Base-by-base conservation (phyloP, 2,888 invertebrate genomes). In the Amblyjoppa fuscipennis region DNA sequence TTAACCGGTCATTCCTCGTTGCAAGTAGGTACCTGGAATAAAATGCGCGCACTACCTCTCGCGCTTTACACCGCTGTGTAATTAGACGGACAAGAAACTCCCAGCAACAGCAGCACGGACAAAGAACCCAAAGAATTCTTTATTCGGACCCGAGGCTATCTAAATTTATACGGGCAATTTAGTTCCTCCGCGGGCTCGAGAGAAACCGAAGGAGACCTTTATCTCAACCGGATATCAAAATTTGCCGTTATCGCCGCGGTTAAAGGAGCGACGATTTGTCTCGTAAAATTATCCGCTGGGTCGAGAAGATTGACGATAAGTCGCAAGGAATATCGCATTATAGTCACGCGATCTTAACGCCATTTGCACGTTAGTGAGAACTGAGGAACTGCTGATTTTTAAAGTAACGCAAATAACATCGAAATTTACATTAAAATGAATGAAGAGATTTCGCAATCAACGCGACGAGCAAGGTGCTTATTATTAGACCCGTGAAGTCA, bases 1-100 rank as follows among this genome's bases (percentile, higher is more conserved):
- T 88, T 87, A 87, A 84, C 79, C 84, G 87, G 87, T 83, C 86
- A 88, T 85, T 81, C 79, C 82, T 83, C 81, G 79, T 81, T 83
- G 78, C 79, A 70, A 81, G 75, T 73, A 61, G 78, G 71, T 45
- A 59, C 81, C 76, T 13, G 68, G 80, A 82, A 86, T 86, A 82
- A 84, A 85, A 86, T 81, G 85, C 78, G 59, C 68, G 68, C 74
- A 28, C 81, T 83, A 75, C 61, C 77, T 79, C 77, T 77, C 73
- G 71, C 77, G 78, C 85, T 84, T 84, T 84, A 85, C 84, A 69
- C 81, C 71, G 73, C 77, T 51, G 69, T 83, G 83, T 86, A 88
- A 88, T 88, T 86, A 85, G 83, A 76, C 64, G 77, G 66, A 73
- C 71, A 68, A 77, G 69, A 76, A 70, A 49, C 51, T 53, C 41